Percentiles rank a stretch among this genome's conserved stretches.
These are phyloP conservation scores for Todiramphus saurophagus DNA, from an alignment of 2,113 vertebrate genomes.

Conservation along the genomic window DNA sequence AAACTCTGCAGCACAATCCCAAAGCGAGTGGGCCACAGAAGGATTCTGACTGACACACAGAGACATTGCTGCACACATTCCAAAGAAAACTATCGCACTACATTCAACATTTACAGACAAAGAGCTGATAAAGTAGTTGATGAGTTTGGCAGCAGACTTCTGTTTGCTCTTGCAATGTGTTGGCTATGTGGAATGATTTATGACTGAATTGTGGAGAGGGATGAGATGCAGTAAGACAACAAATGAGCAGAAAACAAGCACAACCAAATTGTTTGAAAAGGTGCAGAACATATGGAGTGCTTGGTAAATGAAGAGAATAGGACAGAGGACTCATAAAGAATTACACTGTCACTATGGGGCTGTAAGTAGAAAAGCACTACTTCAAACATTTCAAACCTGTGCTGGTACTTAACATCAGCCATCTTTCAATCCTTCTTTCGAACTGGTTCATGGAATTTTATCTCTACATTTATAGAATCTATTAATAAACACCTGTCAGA, in stretches of 20 bases:
- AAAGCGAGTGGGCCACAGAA: not conserved
- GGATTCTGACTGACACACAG: not conserved
- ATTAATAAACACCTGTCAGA: not conserved
- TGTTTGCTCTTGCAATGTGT: not conserved
- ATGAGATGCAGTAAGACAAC: not conserved
- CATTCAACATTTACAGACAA: not conserved
- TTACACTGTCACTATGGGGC: not conserved
- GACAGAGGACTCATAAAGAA: not conserved
- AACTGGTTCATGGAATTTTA: not conserved
- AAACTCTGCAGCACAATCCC: not conserved
- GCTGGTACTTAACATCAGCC: not conserved
- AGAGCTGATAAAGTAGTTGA: not conserved
- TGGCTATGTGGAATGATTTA: not conserved
- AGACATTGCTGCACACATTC: not conserved
- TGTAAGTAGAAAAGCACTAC: not conserved
- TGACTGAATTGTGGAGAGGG: not conserved
- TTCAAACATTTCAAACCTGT: not conserved
- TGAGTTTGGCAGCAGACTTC: not conserved
- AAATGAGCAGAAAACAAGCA: not conserved
- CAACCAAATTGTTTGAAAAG: not conserved
- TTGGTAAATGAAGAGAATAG: not conserved
- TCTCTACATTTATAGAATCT: not conserved
- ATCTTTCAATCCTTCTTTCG: not conserved
- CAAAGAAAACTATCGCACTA: not conserved
- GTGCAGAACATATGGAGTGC: not conserved